These are phyloP conservation scores for Vulpes ferrilata DNA, from an alignment of 2,113 vertebrate genomes.

Conservation along the genomic window DNA sequence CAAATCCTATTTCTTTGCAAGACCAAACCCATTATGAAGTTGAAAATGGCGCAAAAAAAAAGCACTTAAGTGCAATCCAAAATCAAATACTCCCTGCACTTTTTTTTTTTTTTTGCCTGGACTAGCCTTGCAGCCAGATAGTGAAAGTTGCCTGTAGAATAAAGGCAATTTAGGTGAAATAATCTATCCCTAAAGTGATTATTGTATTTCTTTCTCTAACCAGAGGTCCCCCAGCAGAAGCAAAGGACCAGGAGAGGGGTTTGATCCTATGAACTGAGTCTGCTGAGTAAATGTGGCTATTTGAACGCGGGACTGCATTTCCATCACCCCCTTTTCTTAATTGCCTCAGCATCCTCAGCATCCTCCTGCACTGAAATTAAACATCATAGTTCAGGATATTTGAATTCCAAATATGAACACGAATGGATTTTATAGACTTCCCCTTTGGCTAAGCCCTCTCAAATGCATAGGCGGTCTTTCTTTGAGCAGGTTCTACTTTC, in stretches of 20 bases:
- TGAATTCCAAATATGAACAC: constrained; percentile 58
- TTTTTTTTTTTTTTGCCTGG: not conserved
- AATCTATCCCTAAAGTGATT: constrained; percentile 82
- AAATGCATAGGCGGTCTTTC: not conserved
- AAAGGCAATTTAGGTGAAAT: constrained; percentile 73
- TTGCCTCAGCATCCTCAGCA: not conserved
- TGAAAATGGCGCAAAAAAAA: constrained; percentile 63
- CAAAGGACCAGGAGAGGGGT: constrained; percentile 23
- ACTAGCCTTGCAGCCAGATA: constrained; percentile 65
- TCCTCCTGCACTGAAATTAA: constrained; percentile 24
- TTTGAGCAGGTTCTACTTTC: not conserved
- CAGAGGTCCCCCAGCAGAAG: constrained; percentile 43
- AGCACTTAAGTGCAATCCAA: constrained; percentile 72
- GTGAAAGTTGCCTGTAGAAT: constrained; percentile 70
- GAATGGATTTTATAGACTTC: not conserved
- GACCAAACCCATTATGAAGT: constrained; percentile 71
- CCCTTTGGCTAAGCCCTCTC: not conserved
- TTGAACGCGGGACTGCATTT: not conserved
- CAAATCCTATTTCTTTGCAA: constrained; percentile 78
- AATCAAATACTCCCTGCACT: constrained; percentile 50
- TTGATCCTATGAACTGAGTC: not conserved
- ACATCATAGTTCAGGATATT: not conserved
- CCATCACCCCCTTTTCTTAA: not conserved
- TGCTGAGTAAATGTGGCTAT: not conserved
- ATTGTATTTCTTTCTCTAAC: constrained; percentile 74